Conservation (phyloP, 2,113 vertebrate genomes). For the Mola mola region DNA sequence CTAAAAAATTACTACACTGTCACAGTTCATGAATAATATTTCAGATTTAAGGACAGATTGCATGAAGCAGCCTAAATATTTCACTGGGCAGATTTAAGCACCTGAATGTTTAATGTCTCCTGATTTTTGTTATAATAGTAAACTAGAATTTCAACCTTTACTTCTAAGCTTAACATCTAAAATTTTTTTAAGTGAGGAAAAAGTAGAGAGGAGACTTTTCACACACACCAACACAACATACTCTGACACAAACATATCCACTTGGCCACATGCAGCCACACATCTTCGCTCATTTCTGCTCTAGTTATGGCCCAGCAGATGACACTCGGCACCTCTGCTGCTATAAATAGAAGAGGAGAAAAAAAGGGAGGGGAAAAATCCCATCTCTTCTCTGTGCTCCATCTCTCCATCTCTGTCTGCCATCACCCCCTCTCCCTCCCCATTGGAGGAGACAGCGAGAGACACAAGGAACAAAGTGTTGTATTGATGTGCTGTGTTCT, state of each 20-base stretch:
- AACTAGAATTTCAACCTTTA: neutral
- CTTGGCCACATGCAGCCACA: conserved; percentile 43
- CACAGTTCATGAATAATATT: too few relatives aligned
- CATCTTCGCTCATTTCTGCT: conserved; percentile 66
- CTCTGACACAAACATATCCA: conserved; percentile 27
- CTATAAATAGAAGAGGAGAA: conserved; percentile 68
- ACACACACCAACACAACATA: conserved; percentile 10
- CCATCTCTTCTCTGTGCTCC: conserved; percentile 42
- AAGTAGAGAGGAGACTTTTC: neutral
- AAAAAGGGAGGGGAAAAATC: conserved; percentile 50
- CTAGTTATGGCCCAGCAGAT: conserved; percentile 70
- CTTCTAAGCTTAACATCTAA: neutral
- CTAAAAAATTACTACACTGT: too few relatives aligned
- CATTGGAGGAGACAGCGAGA: neutral
- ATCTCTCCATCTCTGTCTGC: conserved; percentile 7
- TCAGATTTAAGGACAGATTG: too few relatives aligned
- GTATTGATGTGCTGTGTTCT: neutral
- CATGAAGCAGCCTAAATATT: too few relatives aligned
- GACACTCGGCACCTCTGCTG: conserved; percentile 49
- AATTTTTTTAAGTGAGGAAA: neutral
- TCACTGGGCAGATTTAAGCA: too few relatives aligned
- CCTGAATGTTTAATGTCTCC: too few relatives aligned
- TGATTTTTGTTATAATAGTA: too few relatives aligned
- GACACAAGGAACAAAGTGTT: conserved; percentile 15
- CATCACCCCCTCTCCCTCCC: neutral